Evolutionary conservation across 2,888 invertebrate species (phyloP).

Genomic region (Rhingia rostrata): DNA sequence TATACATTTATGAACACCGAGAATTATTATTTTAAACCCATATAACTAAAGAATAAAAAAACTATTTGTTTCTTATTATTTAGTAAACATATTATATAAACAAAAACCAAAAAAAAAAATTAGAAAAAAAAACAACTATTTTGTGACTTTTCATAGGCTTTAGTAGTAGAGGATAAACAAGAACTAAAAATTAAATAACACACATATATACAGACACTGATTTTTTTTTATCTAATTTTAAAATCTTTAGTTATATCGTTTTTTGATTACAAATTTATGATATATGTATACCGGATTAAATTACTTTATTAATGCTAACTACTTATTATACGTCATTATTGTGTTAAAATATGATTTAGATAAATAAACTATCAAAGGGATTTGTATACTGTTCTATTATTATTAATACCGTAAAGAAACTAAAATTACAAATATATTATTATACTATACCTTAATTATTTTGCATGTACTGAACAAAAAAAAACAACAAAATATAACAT

Average conservation of each 20-base stretch:
- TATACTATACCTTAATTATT: constrained; percentile 30
- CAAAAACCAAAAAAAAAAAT: constrained; percentile 11
- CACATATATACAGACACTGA: constrained; percentile 25
- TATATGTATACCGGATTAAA: constrained; percentile 15
- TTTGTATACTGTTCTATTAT: constrained; percentile 73
- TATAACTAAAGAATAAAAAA: constrained; percentile 12
- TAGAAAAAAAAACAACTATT: constrained; percentile 32
- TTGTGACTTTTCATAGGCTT: constrained; percentile 65
- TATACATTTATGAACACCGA: constrained; percentile 57
- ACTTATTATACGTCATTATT: constrained; percentile 51
- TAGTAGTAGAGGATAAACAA: constrained; percentile 51
- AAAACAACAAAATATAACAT: constrained; percentile 34
- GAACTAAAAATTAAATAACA: constrained; percentile 10
- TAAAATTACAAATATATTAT: constrained; percentile 53
- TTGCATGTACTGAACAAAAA: constrained; percentile 65
- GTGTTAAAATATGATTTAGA: constrained; percentile 59
- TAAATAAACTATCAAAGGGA: constrained; percentile 64
- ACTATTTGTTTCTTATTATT: constrained; percentile 49
- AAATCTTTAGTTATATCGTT: background rate
- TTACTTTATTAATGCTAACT: constrained; percentile 34
- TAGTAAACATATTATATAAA: background rate
- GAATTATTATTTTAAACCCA: constrained; percentile 60
- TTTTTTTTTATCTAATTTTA: constrained; percentile 26
- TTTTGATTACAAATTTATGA: constrained; percentile 21
- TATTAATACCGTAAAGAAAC: constrained; percentile 64